These are phyloP conservation scores for Girardia tigrina DNA, from an alignment of 2,888 invertebrate genomes.

Conservation along the genomic window DNA sequence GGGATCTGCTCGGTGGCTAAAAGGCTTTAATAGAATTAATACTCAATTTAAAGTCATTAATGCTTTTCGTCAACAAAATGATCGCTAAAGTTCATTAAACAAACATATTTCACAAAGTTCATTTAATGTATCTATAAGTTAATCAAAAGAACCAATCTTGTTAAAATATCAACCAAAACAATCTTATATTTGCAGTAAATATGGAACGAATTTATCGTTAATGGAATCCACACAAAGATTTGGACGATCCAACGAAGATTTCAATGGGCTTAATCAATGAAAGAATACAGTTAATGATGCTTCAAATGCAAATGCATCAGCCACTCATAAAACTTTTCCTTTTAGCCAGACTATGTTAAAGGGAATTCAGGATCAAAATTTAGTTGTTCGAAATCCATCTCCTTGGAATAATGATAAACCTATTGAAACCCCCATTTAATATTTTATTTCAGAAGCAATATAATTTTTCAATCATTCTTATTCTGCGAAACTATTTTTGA, in stretches of 20 bases:
- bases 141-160: neutral
- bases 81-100: neutral
- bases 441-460: no score
- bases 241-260: neutral
- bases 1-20: neutral
- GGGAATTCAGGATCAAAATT: no score
- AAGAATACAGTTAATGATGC: no score
- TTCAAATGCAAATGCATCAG: no score
- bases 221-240: neutral
- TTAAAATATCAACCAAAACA: slow-evolving; percentile 15
- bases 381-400: no score
- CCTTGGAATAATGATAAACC: no score
- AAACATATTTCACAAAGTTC: neutral
- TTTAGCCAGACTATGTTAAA: no score
- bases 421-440: no score
- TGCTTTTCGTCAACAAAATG: slow-evolving; percentile 1
- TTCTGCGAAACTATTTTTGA: no score
- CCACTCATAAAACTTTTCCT: no score
- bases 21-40: slow-evolving; percentile 12
- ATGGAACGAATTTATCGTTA: slow-evolving; percentile 2
- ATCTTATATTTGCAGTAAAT: slow-evolving; percentile 5
- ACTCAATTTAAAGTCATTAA: slow-evolving; percentile 12
- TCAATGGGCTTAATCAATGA: no score
- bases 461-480: no score
- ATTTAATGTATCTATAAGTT: neutral